Conservation (phyloP, 2,888 invertebrate species). For the Megastigmus dorsalis region DNA sequence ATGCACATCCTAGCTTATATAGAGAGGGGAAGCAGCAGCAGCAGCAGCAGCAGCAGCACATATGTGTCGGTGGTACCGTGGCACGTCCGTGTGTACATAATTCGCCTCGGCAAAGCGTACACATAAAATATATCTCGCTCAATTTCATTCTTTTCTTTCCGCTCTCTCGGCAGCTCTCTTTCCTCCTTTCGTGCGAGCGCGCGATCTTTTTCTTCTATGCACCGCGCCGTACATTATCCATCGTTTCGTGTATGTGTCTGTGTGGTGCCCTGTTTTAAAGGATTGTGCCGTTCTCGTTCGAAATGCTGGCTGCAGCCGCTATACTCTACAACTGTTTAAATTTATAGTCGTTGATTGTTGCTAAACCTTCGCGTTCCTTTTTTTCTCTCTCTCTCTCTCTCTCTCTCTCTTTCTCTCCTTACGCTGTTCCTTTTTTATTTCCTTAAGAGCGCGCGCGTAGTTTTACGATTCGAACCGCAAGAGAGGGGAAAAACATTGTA, state of each 20-base stretch:
- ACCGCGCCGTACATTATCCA: neutral
- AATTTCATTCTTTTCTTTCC: conserved; percentile 45
- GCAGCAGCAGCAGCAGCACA: too few species aligned
- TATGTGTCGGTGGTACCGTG: conserved; percentile 53
- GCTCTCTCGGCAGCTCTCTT: too few species aligned
- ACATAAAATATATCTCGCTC: conserved; percentile 44
- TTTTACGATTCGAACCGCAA: conserved; percentile 28
- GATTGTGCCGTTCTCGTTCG: neutral
- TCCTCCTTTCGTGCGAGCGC: neutral
- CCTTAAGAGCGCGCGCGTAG: neutral
- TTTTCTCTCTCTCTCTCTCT: neutral
- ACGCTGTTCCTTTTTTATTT: neutral
- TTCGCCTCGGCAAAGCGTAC: conserved; percentile 25
- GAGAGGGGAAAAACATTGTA: neutral
- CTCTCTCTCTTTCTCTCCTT: neutral
- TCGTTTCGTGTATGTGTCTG: neutral
- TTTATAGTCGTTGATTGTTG: conserved; percentile 40
- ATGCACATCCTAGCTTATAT: too few species aligned
- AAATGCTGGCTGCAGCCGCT: neutral
- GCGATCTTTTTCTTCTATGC: conserved; percentile 25
- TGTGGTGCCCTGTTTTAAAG: neutral
- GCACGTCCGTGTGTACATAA: conserved; percentile 50
- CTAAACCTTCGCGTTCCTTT: conserved; percentile 38
- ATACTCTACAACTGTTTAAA: conserved; percentile 38
- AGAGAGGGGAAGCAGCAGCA: conserved; percentile 45